These are phyloP conservation scores for Drosophila pseudotalamancana DNA, from an alignment of 2,888 invertebrate species.

Conservation along the genomic window DNA sequence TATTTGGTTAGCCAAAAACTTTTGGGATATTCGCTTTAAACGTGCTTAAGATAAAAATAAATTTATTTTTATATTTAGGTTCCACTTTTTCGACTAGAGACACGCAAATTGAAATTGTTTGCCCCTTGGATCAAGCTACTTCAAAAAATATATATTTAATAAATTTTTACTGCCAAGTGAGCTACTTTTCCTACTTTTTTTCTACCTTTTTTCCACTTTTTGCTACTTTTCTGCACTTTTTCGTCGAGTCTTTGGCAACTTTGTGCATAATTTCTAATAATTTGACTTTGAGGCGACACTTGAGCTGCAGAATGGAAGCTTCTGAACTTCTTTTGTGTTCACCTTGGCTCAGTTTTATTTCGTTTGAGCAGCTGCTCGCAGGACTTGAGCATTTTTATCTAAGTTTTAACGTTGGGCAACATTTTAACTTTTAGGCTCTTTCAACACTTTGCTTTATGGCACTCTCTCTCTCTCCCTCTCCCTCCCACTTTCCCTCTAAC, in stretches of 20 bases:
- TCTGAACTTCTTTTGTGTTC: constrained; percentile 32
- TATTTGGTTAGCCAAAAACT: neutral
- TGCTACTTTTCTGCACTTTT: constrained; percentile 8
- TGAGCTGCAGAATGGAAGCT: constrained; percentile 7
- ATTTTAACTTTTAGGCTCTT: constrained; percentile 67
- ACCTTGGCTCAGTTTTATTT: constrained; percentile 42
- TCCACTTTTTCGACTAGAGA: neutral
- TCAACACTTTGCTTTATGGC: constrained; percentile 68
- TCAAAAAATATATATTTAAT: constrained; percentile 41
- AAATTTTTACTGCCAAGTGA: constrained; percentile 15
- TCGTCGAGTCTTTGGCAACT: constrained; percentile 32
- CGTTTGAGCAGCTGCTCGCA: constrained; percentile 32
- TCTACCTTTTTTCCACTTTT: no score
- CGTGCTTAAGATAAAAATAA: neutral
- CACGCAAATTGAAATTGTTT: constrained; percentile 33
- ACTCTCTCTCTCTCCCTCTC: neutral
- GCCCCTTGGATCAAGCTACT: constrained; percentile 2
- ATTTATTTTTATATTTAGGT: neutral
- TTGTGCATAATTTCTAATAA: constrained; percentile 53
- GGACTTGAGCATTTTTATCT: constrained; percentile 55
- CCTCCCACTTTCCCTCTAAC: no score
- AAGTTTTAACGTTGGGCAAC: constrained; percentile 47
- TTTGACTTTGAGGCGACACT: constrained; percentile 34
- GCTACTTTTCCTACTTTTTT: no score
- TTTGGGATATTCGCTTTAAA: neutral